phyloP scores from a whole-genome alignment of 2,113 vertebrate species.

The Salvelinus namaycush region DNA sequence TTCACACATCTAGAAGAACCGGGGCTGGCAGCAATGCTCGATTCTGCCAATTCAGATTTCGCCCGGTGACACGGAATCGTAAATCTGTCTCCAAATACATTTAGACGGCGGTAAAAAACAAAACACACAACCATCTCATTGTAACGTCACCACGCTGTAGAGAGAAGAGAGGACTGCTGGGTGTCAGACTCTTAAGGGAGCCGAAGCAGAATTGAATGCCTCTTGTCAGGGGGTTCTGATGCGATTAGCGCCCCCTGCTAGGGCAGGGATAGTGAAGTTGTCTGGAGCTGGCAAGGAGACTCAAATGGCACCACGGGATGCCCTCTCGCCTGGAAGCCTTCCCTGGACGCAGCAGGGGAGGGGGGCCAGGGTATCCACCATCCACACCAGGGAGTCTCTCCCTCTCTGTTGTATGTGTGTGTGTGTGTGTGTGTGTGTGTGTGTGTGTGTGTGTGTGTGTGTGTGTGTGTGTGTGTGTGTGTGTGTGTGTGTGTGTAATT shows the following conservation, averaged over 20 bases:
- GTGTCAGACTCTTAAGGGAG: slow-evolving; percentile 70
- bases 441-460: not conserved
- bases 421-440: slow-evolving; percentile 26
- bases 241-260: slow-evolving; percentile 79
- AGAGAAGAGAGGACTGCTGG: slow-evolving; percentile 56
- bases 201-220: slow-evolving; percentile 72
- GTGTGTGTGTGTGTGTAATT: slow-evolving; percentile 27
- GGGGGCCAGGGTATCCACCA: slow-evolving; percentile 45
- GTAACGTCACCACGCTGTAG: slow-evolving; percentile 60
- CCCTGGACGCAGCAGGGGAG: slow-evolving; percentile 61
- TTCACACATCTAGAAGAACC: slow-evolving; percentile 18
- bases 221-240: slow-evolving; percentile 75
- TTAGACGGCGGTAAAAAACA: not conserved
- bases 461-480: slow-evolving; percentile 19
- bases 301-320: slow-evolving; percentile 65
- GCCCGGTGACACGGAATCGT: slow-evolving; percentile 38
- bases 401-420: slow-evolving; percentile 16
- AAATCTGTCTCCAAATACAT: slow-evolving; percentile 43
- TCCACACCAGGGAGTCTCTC: slow-evolving; percentile 38
- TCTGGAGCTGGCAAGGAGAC: slow-evolving; percentile 67
- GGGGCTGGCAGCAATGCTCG: slow-evolving; percentile 24
- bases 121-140: slow-evolving; percentile 67
- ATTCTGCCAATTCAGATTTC: slow-evolving; percentile 53
- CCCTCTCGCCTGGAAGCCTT: slow-evolving; percentile 51
- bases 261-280: slow-evolving; percentile 70